Conservation (phyloP, 1,140 invertebrate species). For the Thrips palmi region DNA sequence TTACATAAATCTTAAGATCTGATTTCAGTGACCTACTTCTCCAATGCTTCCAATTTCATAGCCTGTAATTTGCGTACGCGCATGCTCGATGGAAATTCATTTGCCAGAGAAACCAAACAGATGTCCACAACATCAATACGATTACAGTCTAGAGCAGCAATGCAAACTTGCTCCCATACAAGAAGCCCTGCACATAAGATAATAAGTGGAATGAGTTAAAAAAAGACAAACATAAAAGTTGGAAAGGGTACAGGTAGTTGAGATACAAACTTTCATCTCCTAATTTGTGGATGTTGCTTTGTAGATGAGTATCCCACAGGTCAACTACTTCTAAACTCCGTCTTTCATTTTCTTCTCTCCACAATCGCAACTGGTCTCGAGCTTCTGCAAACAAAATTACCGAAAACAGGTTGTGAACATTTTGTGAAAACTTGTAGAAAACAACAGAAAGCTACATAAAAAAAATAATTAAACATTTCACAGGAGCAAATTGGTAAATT, state of each 20-base stretch:
- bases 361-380: constrained; percentile 59
- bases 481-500: no score
- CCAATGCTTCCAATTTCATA: constrained; percentile 71
- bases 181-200: constrained; percentile 53
- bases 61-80: constrained; percentile 73
- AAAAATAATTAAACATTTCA: constrained; percentile 1
- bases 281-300: constrained; percentile 52
- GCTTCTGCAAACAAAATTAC: constrained; percentile 41
- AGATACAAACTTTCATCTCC: constrained; percentile 66
- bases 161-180: constrained; percentile 80
- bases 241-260: neutral
- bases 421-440: constrained; percentile 9
- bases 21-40: constrained; percentile 38
- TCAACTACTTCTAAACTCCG: constrained; percentile 75
- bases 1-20: constrained; percentile 8
- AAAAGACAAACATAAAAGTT: neutral
- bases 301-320: constrained; percentile 65
- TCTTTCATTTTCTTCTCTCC: constrained; percentile 83
- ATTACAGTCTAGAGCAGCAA: constrained; percentile 81
- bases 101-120: constrained; percentile 56
- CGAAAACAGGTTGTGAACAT: constrained; percentile 6
- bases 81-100: constrained; percentile 79
- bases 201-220: constrained; percentile 5
- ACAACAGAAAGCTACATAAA: constrained; percentile 4
- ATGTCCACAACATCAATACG: constrained; percentile 54